Base-by-base conservation (phyloP, 1,140 invertebrate species). In the Forficula auricularia region DNA sequence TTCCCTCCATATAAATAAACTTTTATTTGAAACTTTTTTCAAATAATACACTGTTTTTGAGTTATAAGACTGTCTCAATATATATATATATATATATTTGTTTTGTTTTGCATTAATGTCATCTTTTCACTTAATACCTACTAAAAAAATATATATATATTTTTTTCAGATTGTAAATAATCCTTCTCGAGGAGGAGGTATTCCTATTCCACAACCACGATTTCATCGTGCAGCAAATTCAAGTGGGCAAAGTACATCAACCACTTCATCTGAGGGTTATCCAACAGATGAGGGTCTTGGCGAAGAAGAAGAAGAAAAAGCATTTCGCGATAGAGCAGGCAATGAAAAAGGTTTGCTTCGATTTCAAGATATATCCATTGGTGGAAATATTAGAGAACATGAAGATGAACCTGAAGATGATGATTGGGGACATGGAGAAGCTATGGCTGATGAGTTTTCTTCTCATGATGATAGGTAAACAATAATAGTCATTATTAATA, bases 401-500 rank as follows among this genome's bases (percentile, higher is more conserved):
- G 39, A 40, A 36, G 22, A 27, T 27, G 22, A 27, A 6, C 57
- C 66, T 32, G 59, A 70, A 49, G 57, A 66, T 43, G 61, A 63
- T 42, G 59, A 66, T 37, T 73, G 72, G 60, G 68, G 66, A 0
- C 67, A 71, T 45, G 75, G 75, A 0, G 75, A 78, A 50, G 73
- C 74, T 0, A 70, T 79, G 68, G 73, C 73, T 0, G 72, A 76
- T 31, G 72, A 75, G 38, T 70, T 27, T 10, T 69, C 14, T 72
- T 67, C 40, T 27, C 22, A 27, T 27, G 22, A 27, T 27, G 32
- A 15, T 22, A 42, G 22, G 22, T 27, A 27, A 27, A 27, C n/a
- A n/a, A n/a, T n/a, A n/a, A n/a, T n/a, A n/a, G n/a, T n/a, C n/a
- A n/a, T n/a, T n/a, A n/a, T n/a, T n/a, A n/a, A n/a, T n/a, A n/a